Conservation (phyloP, 2,888 invertebrate species). For the Apamea anceps region DNA sequence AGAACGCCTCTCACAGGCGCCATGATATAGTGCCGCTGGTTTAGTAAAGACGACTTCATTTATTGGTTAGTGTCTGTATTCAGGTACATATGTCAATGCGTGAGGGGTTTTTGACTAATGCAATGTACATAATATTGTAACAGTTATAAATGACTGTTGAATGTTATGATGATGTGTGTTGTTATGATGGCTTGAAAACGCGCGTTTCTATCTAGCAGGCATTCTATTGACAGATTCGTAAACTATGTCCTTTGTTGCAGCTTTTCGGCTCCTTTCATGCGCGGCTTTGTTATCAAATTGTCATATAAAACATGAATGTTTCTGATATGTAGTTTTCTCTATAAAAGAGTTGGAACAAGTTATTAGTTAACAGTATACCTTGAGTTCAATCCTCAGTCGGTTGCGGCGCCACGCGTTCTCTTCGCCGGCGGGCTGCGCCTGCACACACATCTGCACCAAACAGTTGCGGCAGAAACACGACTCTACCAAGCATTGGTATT, state of each 20-base stretch:
- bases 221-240: not conserved
- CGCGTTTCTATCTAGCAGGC: no score
- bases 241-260: not conserved
- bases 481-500: conserved; percentile 92
- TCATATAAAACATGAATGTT: not conserved
- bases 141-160: no score
- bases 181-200: no score
- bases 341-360: not conserved
- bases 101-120: not conserved
- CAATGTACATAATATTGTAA: not conserved
- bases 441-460: conserved; percentile 95
- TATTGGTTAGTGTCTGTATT: not conserved
- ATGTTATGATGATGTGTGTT: no score
- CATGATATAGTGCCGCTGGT: not conserved
- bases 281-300: not conserved
- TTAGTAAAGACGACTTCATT: not conserved
- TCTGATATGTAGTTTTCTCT: not conserved
- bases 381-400: conserved; percentile 94
- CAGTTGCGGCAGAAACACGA: conserved; percentile 97
- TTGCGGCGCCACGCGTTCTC: conserved; percentile 96
- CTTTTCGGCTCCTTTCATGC: not conserved
- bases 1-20: not conserved
- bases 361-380: conserved; percentile 73
- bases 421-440: conserved; percentile 92
- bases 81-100: not conserved